Evolutionary conservation across 2,113 vertebrate genomes (phyloP).

Genomic region (Rallus limicola): DNA sequence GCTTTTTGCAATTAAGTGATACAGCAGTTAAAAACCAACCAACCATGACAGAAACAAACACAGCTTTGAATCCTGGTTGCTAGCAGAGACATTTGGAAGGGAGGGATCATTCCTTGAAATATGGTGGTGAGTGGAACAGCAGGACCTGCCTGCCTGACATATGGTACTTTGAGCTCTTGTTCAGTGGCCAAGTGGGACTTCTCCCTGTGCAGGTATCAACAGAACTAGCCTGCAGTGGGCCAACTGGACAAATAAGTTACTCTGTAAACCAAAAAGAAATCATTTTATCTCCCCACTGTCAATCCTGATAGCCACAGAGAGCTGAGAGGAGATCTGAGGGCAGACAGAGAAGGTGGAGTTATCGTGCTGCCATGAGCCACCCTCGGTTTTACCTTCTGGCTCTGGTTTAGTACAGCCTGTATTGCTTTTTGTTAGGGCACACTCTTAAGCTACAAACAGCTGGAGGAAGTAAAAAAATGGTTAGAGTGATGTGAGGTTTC

Average conservation of each 20-base stretch:
- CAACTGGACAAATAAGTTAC: not conserved
- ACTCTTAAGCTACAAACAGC: not conserved
- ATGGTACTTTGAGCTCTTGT: not conserved
- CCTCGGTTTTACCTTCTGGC: not conserved
- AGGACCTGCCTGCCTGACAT: not conserved
- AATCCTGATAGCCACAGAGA: not conserved
- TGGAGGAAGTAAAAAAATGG: not conserved
- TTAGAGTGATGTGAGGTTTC: not conserved
- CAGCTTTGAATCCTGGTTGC: not conserved
- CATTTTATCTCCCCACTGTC: not conserved
- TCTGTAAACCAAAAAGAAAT: not conserved
- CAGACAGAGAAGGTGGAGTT: not conserved
- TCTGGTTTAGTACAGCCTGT: not conserved
- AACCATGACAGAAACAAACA: not conserved
- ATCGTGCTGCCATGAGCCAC: accelerated
- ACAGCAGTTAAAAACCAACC: not conserved
- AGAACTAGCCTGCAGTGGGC: not conserved
- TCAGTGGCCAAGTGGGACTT: not conserved
- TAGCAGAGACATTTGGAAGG: not conserved
- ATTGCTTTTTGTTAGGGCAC: not conserved
- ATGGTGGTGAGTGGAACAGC: not conserved
- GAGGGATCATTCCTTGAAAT: not conserved
- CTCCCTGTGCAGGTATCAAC: not conserved
- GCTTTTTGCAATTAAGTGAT: not conserved
- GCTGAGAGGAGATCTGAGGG: accelerated